Percentiles rank a stretch among this genome's conserved stretches.
phyloP scores from a whole-genome alignment of 2,797 vertebrate species.

The Phoxinus dragarum region DNA sequence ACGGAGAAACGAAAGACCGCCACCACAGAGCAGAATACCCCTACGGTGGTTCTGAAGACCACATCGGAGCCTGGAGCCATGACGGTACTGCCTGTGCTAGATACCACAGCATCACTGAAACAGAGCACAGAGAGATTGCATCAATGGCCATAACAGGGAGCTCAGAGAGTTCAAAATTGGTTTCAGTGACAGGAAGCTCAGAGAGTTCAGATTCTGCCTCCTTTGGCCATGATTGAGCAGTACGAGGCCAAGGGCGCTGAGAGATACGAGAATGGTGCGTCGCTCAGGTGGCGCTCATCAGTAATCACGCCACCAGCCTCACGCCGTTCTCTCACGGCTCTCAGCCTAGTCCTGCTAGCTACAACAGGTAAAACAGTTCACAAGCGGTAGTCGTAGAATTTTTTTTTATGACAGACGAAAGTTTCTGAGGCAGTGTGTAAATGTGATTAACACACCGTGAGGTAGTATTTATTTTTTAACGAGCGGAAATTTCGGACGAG shows the following conservation, averaged over 20 bases:
- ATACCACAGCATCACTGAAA: not conserved
- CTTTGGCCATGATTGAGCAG: not conserved
- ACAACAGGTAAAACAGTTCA: not conserved
- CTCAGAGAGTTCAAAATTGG: not conserved
- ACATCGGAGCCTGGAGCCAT: not conserved
- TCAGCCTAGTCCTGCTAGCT: too few species aligned
- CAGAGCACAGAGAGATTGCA: not conserved
- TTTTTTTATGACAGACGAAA: too few species aligned
- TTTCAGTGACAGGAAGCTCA: not conserved
- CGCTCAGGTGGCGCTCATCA: too few species aligned
- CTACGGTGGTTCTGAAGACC: not conserved
- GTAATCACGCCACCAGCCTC: too few species aligned
- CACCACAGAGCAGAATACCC: too few species aligned
- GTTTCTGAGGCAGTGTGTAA: too few species aligned
- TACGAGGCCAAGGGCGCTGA: too few species aligned
- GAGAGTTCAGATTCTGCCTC: not conserved
- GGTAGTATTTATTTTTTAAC: too few species aligned
- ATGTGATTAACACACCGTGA: too few species aligned
- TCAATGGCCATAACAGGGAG: not conserved
- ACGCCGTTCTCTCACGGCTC: too few species aligned
- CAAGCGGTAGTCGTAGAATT: not conserved
- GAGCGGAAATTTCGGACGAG: too few species aligned
- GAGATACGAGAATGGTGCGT: too few species aligned
- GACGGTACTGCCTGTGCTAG: not conserved
- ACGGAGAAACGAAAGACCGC: not conserved